Percentiles rank a stretch among this genome's conserved stretches.
phyloP scores from a whole-genome alignment of 2,797 vertebrate species.

The Nasua narica region DNA sequence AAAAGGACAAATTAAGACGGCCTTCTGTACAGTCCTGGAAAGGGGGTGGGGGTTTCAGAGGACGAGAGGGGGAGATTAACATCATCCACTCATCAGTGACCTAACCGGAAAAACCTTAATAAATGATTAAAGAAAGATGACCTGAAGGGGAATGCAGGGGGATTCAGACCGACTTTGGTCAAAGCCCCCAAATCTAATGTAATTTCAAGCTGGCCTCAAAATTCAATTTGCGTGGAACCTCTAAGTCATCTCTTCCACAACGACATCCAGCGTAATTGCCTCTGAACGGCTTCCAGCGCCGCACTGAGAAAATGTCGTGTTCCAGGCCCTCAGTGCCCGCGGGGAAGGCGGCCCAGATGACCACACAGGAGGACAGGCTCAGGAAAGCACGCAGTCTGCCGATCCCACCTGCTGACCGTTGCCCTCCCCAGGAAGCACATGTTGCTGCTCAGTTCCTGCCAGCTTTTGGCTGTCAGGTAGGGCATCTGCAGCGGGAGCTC shows the following conservation, averaged over 20 bases:
- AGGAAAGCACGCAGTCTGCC: conserved; percentile 7
- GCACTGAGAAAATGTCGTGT: conserved; percentile 61
- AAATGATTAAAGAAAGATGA: conserved; percentile 73
- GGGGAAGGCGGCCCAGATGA: conserved; percentile 46
- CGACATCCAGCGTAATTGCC: conserved; percentile 57
- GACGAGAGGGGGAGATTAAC: neutral
- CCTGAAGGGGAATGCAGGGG: conserved; percentile 38
- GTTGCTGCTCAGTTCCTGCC: conserved; percentile 69
- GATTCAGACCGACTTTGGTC: conserved; percentile 66
- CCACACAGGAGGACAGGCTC: conserved; percentile 69
- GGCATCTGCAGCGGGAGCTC: conserved; percentile 63
- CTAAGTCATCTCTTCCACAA: conserved; percentile 65
- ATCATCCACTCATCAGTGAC: conserved; percentile 71
- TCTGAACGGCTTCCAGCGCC: conserved; percentile 60
- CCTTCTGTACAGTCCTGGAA: conserved; percentile 24
- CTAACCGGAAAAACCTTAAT: conserved; percentile 69
- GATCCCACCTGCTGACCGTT: conserved; percentile 75
- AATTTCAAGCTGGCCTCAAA: conserved; percentile 76
- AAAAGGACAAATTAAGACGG: conserved; percentile 67
- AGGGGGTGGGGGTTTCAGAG: too few relatives aligned
- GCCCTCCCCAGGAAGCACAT: conserved; percentile 73
- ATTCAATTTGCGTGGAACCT: conserved; percentile 74
- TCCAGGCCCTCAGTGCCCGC: conserved; percentile 36
- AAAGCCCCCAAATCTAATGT: conserved; percentile 74
- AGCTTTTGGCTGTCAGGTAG: conserved; percentile 67